Conservation (phyloP, 2,888 invertebrate genomes). For the Slavum lentiscoides region DNA sequence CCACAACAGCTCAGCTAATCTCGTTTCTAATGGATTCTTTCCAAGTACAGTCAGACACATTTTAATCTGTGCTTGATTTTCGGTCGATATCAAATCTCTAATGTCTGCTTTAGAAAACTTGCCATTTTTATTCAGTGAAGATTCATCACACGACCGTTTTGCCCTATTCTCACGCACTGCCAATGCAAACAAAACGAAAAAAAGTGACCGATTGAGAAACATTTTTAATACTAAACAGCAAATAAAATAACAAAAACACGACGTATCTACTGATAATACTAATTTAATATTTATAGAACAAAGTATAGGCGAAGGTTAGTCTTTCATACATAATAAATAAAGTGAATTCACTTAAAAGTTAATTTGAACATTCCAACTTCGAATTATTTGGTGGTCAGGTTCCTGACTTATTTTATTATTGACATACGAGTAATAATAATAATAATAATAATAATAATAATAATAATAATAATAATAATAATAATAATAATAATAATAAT, state of each 20-base stretch:
- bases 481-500: too few species aligned
- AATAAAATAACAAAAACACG: background rate
- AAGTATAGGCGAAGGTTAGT: background rate
- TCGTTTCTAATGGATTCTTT: slow-evolving; percentile 9
- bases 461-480: too few species aligned
- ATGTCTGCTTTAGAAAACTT: slow-evolving; percentile 25
- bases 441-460: too few species aligned
- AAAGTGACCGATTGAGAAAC: background rate
- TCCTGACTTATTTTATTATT: background rate
- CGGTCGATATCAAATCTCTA: slow-evolving; percentile 13
- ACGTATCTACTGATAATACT: background rate
- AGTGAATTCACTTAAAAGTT: background rate
- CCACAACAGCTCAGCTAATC: slow-evolving; percentile 28
- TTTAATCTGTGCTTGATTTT: slow-evolving; percentile 30
- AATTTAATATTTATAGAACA: slow-evolving; percentile 24
- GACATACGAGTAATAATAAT: background rate
- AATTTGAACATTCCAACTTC: background rate
- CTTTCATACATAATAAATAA: background rate
- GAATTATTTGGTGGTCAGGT: background rate
- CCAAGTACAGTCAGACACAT: slow-evolving; percentile 32
- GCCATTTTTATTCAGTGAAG: background rate
- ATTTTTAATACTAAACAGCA: slow-evolving; percentile 5
- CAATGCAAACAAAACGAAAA: background rate
- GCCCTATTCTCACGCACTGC: background rate
- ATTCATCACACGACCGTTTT: slow-evolving; percentile 8